Evolutionary conservation across 2,888 invertebrate species (phyloP).

Genomic region (Mongoloraphidia duomilia): DNA sequence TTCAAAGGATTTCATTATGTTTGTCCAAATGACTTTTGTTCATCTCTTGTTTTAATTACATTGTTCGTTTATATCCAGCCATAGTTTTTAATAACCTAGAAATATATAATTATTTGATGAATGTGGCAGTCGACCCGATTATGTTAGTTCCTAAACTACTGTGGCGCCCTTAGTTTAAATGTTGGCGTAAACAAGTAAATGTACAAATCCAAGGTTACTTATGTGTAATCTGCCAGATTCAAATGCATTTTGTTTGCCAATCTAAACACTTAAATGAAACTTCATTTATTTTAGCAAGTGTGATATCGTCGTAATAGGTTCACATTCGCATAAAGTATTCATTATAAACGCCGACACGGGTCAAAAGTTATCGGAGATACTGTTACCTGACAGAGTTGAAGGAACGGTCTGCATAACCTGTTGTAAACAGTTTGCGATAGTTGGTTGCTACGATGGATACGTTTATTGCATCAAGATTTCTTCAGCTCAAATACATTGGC

Average conservation of each 20-base stretch:
- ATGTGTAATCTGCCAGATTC: not conserved
- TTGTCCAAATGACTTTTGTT: too few species aligned
- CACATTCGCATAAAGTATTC: conserved; percentile 58
- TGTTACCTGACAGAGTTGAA: conserved; percentile 57
- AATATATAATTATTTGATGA: too few species aligned
- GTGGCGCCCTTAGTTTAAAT: too few species aligned
- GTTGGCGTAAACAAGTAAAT: too few species aligned
- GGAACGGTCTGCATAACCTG: conserved; percentile 31
- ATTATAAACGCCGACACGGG: conserved; percentile 43
- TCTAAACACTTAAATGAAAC: not conserved
- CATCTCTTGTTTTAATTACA: too few species aligned
- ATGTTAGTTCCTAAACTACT: too few species aligned
- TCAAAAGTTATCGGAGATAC: conserved; percentile 30
- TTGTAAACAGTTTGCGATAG: conserved; percentile 36
- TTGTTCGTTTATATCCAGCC: too few species aligned
- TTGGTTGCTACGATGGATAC: conserved; percentile 65
- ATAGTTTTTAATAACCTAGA: too few species aligned
- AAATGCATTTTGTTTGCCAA: not conserved
- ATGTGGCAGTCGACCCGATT: too few species aligned
- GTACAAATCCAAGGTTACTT: too few species aligned
- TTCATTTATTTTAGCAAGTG: conserved; percentile 18
- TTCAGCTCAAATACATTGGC: conserved; percentile 44
- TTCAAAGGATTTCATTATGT: too few species aligned
- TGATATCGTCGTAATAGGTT: conserved; percentile 41
- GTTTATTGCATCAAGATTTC: conserved; percentile 48